Base-by-base conservation (phyloP, 2,797 vertebrate genomes). In the Gambusia yucatana region DNA sequence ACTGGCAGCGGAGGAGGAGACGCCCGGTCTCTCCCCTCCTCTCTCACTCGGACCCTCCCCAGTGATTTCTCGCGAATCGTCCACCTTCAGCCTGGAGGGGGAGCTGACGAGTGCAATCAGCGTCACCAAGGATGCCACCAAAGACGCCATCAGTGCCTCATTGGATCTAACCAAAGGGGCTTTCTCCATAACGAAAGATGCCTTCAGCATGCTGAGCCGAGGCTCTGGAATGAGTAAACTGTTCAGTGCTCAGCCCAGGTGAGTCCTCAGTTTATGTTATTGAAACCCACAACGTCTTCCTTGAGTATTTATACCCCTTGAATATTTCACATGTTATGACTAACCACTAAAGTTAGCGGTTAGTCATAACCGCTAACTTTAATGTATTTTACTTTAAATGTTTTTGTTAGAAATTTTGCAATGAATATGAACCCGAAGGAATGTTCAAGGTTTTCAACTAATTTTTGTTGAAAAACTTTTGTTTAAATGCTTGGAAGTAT, bases 111-210 rank as follows among this genome's bases (percentile, higher is more conserved):
- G 93, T 63, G 97, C 98, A 0, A 95, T 99, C 81, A 97, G 91
- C 33, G 95, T 96, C 91, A 99, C 98, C 70, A 99, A 97, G 93
- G 98, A 97, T 3, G 97, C 94, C 86, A 98, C 98, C 0, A 98
- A 98, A 94, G 98, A 99, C n/a, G 98, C 98, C 65, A 83, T 99
- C 14, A 97, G 95, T 0, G 96, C 94, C 79, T 98, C 98, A 0
- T 92, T 99, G 96, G 98, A 97, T 90, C 93, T 99, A 87, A 99
- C 98, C 90, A 99, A 99, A 91, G 98, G 98, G 86, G 98, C 98
- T 0, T 95, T 99, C 91, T 98, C 97, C 36, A 94, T 98, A 57
- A 99, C 98, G 10, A 99, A 97, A 91, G 98, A 98, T 0, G 98
- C 97, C 83, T 96, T 99, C 84, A 98, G 96, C 91, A 92, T 96